Conservation (phyloP, 1,140 invertebrate genomes). For the Aphelinus atriplicis region DNA sequence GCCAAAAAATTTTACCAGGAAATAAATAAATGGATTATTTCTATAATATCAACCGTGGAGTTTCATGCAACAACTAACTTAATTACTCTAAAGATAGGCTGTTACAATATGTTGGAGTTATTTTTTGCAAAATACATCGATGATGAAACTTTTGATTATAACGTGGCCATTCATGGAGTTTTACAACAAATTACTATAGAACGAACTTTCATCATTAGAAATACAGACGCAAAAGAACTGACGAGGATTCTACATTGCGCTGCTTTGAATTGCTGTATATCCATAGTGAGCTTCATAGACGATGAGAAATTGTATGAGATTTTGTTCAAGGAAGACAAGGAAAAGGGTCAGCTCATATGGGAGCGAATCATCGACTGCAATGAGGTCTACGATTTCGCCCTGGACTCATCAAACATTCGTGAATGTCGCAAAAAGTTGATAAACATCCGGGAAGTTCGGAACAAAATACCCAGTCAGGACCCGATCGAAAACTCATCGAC, state of each 20-base stretch:
- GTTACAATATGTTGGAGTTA: conserved; percentile 55
- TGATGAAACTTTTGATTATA: background rate
- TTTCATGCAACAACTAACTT: conserved; percentile 30
- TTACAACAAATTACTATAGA: conserved; percentile 23
- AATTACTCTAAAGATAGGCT: conserved; percentile 56
- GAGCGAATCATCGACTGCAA: conserved; percentile 61
- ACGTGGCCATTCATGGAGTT: conserved; percentile 13
- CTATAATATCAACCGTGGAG: conserved; percentile 39
- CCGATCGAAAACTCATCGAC: background rate
- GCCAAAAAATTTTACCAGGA: conserved; percentile 54
- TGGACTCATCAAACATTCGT: conserved; percentile 57
- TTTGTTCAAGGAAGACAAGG: conserved; percentile 51
- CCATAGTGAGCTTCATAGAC: conserved; percentile 64
- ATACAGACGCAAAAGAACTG: conserved; percentile 47
- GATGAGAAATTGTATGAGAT: conserved; percentile 51
- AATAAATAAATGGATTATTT: conserved; percentile 48
- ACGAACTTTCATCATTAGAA: conserved; percentile 25
- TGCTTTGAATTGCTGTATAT: conserved; percentile 69
- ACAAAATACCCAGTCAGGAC: background rate
- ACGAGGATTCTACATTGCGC: conserved; percentile 64
- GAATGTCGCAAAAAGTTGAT: conserved; percentile 61
- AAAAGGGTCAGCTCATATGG: conserved; percentile 60
- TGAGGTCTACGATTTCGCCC: conserved; percentile 56
- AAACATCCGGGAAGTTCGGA: conserved; percentile 56
- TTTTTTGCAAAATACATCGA: conserved; percentile 49